phyloP scores from a whole-genome alignment of 2,888 invertebrate genomes.

The Bellardia bayeri region DNA sequence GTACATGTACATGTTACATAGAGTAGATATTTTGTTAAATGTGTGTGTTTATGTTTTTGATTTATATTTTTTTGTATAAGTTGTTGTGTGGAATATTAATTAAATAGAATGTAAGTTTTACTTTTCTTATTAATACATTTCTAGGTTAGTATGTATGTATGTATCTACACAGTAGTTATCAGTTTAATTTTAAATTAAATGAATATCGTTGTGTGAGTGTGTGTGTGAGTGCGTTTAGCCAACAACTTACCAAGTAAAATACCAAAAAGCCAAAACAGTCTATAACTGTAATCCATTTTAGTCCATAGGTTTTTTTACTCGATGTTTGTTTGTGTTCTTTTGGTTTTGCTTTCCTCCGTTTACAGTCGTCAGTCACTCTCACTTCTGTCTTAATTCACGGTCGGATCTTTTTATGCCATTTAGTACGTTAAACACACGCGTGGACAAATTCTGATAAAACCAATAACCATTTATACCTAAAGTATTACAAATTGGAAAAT shows the following conservation, averaged over 20 bases:
- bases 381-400: constrained; percentile 54
- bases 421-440: neutral
- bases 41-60: neutral
- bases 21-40: neutral
- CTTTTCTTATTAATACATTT: neutral
- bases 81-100: neutral
- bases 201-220: too few relatives aligned
- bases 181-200: neutral
- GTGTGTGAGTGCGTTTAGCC: too few relatives aligned
- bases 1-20: too few relatives aligned
- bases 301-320: constrained; percentile 75
- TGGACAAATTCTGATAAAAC: constrained; percentile 19
- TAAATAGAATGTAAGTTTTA: constrained; percentile 6
- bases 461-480: neutral
- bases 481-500: constrained; percentile 31
- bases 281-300: constrained; percentile 80
- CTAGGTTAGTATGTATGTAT: neutral
- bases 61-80: neutral
- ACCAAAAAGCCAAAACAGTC: constrained; percentile 79
- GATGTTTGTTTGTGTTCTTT: constrained; percentile 8
- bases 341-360: constrained; percentile 26
- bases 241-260: constrained; percentile 79
- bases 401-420: constrained; percentile 58
- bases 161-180: neutral
- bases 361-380: constrained; percentile 51